These are phyloP conservation scores for Vultur gryphus DNA, from an alignment of 2,797 vertebrate genomes.

Conservation along the genomic window DNA sequence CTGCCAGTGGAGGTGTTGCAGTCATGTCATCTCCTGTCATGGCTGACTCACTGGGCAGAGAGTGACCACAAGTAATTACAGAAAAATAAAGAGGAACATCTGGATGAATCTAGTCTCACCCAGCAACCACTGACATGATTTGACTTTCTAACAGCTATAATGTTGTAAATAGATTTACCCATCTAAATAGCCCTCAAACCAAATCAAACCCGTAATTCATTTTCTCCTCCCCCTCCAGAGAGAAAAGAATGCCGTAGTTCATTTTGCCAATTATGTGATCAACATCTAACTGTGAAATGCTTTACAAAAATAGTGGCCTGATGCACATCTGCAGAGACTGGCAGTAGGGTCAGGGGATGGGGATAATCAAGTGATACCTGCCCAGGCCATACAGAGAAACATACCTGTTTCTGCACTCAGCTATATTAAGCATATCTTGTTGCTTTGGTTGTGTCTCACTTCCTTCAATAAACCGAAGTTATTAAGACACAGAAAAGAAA, in stretches of 20 bases:
- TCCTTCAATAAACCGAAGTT: neutral
- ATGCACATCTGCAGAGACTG: neutral
- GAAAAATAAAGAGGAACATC: neutral
- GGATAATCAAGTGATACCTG: neutral
- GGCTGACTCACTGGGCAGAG: neutral
- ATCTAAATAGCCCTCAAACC: neutral
- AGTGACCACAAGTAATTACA: neutral
- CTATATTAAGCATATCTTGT: neutral
- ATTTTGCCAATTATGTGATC: neutral
- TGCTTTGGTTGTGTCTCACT: neutral
- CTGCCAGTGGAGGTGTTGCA: neutral
- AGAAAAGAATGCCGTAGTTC: neutral
- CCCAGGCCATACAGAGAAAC: neutral
- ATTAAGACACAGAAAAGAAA: neutral
- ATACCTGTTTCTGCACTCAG: neutral
- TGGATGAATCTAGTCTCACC: neutral
- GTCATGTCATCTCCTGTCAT: neutral
- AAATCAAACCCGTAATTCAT: neutral
- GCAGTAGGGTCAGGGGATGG: neutral
- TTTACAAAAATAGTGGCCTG: neutral
- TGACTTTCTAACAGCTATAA: neutral
- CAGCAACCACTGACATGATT: neutral
- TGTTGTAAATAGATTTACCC: neutral
- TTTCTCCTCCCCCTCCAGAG: neutral
- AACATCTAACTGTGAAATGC: neutral